Conservation (phyloP, 2,888 invertebrate genomes). For the Helleia helle region DNA sequence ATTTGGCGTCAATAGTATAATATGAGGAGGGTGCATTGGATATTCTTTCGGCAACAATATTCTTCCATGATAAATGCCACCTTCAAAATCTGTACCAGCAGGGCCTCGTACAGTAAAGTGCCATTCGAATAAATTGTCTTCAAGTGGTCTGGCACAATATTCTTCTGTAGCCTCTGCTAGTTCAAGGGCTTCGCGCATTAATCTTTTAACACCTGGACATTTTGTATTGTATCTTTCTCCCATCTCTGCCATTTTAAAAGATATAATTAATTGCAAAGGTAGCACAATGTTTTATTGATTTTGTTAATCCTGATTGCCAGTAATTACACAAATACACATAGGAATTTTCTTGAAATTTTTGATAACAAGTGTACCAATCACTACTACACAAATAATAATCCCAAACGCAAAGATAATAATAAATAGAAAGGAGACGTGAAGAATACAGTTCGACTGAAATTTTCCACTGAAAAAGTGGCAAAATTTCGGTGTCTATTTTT, state of each 20-base stretch:
- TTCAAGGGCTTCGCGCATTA: slow-evolving; percentile 94
- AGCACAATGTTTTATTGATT: too few relatives aligned
- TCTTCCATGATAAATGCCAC: slow-evolving; percentile 93
- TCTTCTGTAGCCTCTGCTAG: slow-evolving; percentile 90
- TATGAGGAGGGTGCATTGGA: slow-evolving; percentile 98
- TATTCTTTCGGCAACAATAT: slow-evolving; percentile 94
- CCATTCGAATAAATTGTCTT: slow-evolving; percentile 98
- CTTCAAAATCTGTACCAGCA: slow-evolving; percentile 89
- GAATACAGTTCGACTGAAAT: too few relatives aligned
- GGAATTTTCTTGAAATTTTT: slow-evolving; percentile 8
- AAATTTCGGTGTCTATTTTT: too few relatives aligned
- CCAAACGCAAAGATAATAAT: too few relatives aligned
- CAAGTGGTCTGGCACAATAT: slow-evolving; percentile 90
- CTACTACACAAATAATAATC: slow-evolving; percentile 22
- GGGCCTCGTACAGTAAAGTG: slow-evolving; percentile 96
- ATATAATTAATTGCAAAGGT: background rate
- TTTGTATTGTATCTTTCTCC: slow-evolving; percentile 66
- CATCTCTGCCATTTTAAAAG: slow-evolving; percentile 46
- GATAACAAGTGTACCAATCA: slow-evolving; percentile 19
- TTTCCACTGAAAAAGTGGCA: too few relatives aligned
- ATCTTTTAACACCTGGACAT: slow-evolving; percentile 89
- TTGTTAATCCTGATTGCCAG: too few relatives aligned
- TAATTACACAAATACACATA: too few relatives aligned
- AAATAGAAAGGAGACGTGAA: background rate
- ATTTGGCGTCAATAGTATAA: slow-evolving; percentile 93